Evolutionary conservation across 2,797 vertebrate genomes (phyloP).

Genomic region (Serranus cabrilla): DNA sequence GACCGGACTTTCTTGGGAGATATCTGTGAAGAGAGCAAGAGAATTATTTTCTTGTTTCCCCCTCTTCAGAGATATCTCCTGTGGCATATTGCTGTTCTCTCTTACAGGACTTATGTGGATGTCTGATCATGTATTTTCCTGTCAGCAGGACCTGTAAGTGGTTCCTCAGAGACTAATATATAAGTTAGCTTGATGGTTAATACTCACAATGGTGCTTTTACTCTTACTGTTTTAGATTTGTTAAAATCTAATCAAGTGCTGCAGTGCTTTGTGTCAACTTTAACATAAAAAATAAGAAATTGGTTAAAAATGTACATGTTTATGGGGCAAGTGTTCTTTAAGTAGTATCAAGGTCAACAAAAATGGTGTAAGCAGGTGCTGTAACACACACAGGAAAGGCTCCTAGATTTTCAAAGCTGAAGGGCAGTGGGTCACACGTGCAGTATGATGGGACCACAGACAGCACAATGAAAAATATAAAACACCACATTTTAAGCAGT

Average conservation of each 20-base stretch:
- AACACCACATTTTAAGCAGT: conserved; percentile 42
- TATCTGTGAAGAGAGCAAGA: conserved; percentile 92
- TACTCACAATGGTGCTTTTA: conserved; percentile 18
- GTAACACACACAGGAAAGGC: conserved; percentile 51
- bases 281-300: background rate
- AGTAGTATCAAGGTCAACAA: conserved; percentile 22
- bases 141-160: conserved; percentile 52
- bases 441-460: conserved; percentile 64
- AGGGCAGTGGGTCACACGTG: conserved; percentile 54
- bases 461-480: conserved; percentile 43
- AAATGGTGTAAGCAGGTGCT: conserved; percentile 55
- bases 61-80: conserved; percentile 92
- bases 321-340: conserved; percentile 1
- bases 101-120: conserved; percentile 49
- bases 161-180: conserved; percentile 48
- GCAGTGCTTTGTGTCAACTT: conserved; percentile 13
- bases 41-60: conserved; percentile 87
- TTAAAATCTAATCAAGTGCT: conserved; percentile 25
- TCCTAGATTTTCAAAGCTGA: conserved; percentile 26
- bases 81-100: conserved; percentile 80
- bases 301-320: background rate
- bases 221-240: conserved; percentile 17
- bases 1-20: conserved; percentile 91
- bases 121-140: conserved; percentile 47
- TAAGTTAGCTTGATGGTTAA: conserved; percentile 19